Evolutionary conservation across 2,113 vertebrate genomes (phyloP).

Genomic region (Phaetusa simplex): DNA sequence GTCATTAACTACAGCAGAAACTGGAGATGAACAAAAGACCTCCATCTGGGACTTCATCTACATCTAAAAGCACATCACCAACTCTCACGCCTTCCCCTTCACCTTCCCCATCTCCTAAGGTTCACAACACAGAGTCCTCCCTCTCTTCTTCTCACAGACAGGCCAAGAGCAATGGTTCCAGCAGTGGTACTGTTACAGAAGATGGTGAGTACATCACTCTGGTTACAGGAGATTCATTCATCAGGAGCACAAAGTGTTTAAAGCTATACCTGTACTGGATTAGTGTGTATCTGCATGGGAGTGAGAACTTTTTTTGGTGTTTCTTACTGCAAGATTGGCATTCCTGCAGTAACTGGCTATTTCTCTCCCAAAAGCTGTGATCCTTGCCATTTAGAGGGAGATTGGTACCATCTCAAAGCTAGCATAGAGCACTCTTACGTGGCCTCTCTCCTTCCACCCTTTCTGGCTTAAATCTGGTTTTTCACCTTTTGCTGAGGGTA

Average conservation of each 20-base stretch:
- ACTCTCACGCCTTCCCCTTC: slow-evolving; percentile 88
- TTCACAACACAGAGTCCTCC: slow-evolving; percentile 78
- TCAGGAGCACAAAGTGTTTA: background rate
- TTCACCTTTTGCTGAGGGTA: background rate
- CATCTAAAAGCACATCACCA: slow-evolving; percentile 96
- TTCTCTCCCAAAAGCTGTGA: background rate
- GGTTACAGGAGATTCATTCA: background rate
- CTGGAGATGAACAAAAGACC: slow-evolving; percentile 84
- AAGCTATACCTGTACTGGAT: background rate
- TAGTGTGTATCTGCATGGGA: background rate
- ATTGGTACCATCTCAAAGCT: background rate
- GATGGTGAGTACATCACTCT: slow-evolving; percentile 80
- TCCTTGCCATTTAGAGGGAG: background rate
- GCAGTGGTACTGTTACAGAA: slow-evolving; percentile 96
- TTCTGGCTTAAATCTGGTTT: background rate
- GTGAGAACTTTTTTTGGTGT: background rate
- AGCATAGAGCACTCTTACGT: rapidly evolving
- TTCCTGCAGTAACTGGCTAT: background rate
- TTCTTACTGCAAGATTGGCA: background rate
- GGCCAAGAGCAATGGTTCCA: slow-evolving; percentile 94
- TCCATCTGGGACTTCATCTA: slow-evolving; percentile 89
- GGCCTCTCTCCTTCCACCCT: background rate
- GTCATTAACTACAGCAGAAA: slow-evolving; percentile 74
- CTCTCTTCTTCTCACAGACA: slow-evolving; percentile 90
- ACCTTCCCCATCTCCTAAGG: slow-evolving; percentile 81